A percentile compares a stretch with the other conserved stretches of the same genome.
Conservation (phyloP, 2,113 vertebrate genomes). For the Polypterus bichir region DNA sequence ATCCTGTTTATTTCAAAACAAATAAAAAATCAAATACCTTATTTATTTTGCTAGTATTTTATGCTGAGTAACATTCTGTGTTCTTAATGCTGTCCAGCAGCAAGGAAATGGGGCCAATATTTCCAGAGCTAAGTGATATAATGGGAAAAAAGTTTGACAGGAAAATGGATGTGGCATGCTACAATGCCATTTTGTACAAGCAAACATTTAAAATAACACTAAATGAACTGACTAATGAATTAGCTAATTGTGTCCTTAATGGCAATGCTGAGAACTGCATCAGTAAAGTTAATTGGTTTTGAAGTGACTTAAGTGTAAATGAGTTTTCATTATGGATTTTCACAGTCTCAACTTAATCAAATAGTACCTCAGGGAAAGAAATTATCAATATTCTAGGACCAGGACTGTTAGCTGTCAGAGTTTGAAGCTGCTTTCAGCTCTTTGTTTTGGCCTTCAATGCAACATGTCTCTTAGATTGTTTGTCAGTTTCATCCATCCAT, state of each 20-base stretch:
- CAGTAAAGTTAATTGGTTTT: slow-evolving; percentile 24
- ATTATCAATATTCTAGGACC: slow-evolving; percentile 15
- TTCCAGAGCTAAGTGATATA: no score
- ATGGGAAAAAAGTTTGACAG: no score
- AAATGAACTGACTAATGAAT: slow-evolving; percentile 5
- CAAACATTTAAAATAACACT: slow-evolving; percentile 2
- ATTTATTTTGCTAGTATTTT: no score
- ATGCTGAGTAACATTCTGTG: no score
- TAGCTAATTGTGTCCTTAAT: slow-evolving; percentile 3
- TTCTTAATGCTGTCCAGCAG: no score
- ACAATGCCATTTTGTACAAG: background rate
- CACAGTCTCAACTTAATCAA: slow-evolving; percentile 19
- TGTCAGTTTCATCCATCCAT: no score
- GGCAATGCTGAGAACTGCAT: slow-evolving; percentile 13
- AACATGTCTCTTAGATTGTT: no score
- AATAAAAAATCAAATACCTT: no score
- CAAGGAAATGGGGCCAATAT: no score
- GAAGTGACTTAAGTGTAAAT: slow-evolving; percentile 11
- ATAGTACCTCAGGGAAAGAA: background rate
- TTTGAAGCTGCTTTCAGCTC: background rate
- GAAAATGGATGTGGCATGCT: no score
- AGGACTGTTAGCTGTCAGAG: slow-evolving; percentile 3
- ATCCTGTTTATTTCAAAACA: no score
- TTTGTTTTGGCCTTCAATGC: no score
- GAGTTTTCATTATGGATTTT: slow-evolving; percentile 18